Conservation (phyloP, 2,888 invertebrate genomes). For the Caenorhabditis sp. region DNA sequence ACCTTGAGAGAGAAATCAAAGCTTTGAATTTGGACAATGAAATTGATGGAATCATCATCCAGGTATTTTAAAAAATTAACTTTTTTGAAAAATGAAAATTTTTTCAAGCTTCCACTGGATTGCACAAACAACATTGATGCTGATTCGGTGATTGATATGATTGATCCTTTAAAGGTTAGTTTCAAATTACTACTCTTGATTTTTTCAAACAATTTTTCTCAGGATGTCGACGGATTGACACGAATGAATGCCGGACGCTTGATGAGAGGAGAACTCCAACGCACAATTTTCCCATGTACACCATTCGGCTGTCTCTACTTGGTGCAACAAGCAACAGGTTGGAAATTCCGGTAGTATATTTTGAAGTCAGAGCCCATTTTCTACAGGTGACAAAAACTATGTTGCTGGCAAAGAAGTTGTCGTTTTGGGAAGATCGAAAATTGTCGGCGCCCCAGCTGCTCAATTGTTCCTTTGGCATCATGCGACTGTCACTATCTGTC, state of each 20-base stretch:
- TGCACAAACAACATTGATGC: constrained; percentile 84
- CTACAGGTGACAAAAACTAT: constrained; percentile 57
- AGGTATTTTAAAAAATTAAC: constrained; percentile 52
- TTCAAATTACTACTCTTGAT: not conserved
- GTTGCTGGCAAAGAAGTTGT: constrained; percentile 78
- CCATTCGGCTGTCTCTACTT: constrained; percentile 93
- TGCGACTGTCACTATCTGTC: constrained; percentile 95
- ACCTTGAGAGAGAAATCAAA: constrained; percentile 75
- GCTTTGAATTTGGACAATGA: constrained; percentile 83
- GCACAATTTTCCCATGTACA: constrained; percentile 89
- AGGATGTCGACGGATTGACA: constrained; percentile 70
- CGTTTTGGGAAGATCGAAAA: constrained; percentile 94
- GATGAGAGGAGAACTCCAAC: constrained; percentile 83
- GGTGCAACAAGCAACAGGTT: constrained; percentile 77
- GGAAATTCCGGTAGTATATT: constrained; percentile 16
- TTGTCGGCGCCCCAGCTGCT: constrained; percentile 93
- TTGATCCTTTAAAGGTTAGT: constrained; percentile 76
- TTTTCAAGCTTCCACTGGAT: constrained; percentile 81
- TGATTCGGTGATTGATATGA: constrained; percentile 78
- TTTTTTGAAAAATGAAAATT: not conserved
- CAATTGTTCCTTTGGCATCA: constrained; percentile 94
- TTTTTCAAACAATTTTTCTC: not conserved
- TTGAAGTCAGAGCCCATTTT: not conserved
- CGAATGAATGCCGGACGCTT: constrained; percentile 89
- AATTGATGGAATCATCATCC: constrained; percentile 74